phyloP scores from a whole-genome alignment of 2,113 vertebrate species.

The Upupa epops region DNA sequence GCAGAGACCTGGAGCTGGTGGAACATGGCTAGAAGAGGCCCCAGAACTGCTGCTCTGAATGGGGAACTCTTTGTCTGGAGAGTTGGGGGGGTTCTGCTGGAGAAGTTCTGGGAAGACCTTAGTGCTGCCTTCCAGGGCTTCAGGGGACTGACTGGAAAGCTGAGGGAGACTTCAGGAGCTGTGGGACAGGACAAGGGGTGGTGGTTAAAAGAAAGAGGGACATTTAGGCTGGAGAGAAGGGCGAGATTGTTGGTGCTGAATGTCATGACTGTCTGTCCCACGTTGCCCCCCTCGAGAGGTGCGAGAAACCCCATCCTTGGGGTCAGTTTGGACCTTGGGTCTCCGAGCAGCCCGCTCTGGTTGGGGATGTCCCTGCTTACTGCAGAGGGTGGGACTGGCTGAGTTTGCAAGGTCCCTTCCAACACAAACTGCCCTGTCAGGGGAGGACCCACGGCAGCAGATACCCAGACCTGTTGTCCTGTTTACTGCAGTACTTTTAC shows the following conservation, averaged over 20 bases:
- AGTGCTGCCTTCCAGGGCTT: too few relatives aligned
- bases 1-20: too few relatives aligned
- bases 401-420: neutral
- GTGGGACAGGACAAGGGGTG: neutral
- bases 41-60: neutral
- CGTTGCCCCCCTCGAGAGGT: neutral
- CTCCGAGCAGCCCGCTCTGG: neutral
- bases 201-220: too few relatives aligned
- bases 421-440: neutral
- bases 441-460: neutral
- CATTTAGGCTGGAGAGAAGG: too few relatives aligned
- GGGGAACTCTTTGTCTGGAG: neutral
- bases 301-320: neutral
- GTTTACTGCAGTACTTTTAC: neutral
- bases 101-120: too few relatives aligned
- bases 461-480: accelerated
- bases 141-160: too few relatives aligned
- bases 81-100: neutral
- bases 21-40: neutral
- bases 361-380: neutral
- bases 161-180: neutral
- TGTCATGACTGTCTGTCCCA: neutral
- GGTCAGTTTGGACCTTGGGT: neutral
- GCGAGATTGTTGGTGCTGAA: neutral
- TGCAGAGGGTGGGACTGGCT: neutral